phyloP scores from a whole-genome alignment of 2,888 invertebrate genomes.

The Nomada fucata region DNA sequence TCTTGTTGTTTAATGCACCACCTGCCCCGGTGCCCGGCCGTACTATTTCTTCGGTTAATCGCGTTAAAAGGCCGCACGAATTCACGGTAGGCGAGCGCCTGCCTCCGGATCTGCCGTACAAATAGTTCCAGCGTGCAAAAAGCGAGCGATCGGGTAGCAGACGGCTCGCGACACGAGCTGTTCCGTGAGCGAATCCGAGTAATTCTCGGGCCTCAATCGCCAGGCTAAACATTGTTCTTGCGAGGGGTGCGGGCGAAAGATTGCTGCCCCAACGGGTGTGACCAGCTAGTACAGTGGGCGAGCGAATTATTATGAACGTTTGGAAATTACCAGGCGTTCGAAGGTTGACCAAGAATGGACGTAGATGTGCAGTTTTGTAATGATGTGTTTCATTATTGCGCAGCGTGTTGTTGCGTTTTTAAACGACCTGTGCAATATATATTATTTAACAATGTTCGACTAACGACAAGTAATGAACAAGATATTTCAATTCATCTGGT shows the following conservation, averaged over 20 bases:
- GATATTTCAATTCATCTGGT: too few species aligned
- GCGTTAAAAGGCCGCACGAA: conserved; percentile 34
- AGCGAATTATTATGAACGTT: too few species aligned
- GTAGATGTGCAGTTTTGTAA: too few species aligned
- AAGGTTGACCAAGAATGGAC: too few species aligned
- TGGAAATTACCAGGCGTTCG: too few species aligned
- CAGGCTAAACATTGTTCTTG: neutral
- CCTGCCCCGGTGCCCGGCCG: conserved; percentile 40
- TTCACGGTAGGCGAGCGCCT: conserved; percentile 22
- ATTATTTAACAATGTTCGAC: too few species aligned
- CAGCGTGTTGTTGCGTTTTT: too few species aligned
- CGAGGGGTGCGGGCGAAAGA: neutral
- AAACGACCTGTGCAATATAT: too few species aligned
- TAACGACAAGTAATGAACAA: too few species aligned
- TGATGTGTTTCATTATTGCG: too few species aligned
- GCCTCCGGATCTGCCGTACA: neutral
- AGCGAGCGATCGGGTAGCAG: neutral
- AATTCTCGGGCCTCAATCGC: conserved; percentile 3
- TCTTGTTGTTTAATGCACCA: conserved; percentile 63
- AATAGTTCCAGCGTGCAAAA: conserved; percentile 7
- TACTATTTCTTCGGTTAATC: conserved; percentile 50
- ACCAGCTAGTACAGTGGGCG: neutral
- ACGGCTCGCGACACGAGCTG: conserved; percentile 11
- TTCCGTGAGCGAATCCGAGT: conserved; percentile 25
- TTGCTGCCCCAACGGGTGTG: neutral